Conservation (phyloP, 2,113 vertebrate species). For the Rhinoderma darwinii region DNA sequence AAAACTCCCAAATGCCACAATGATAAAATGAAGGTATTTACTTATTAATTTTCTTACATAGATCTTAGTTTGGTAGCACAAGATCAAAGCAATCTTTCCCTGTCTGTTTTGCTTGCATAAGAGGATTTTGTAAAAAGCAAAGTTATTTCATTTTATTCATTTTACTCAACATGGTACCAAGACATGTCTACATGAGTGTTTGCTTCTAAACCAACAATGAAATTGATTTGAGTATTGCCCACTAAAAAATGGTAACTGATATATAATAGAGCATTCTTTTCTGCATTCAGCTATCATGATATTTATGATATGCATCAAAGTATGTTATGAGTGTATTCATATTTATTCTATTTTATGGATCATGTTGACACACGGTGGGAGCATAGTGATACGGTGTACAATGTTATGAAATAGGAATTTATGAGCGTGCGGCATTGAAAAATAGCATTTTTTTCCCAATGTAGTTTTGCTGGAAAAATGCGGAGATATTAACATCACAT, state of each 20-base stretch:
- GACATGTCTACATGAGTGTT: neutral
- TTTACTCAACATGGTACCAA: neutral
- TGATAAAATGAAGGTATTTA: constrained; percentile 76
- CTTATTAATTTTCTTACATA: constrained; percentile 77
- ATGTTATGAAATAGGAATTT: too few species aligned
- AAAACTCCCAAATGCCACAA: constrained; percentile 75
- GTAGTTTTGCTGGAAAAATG: too few species aligned
- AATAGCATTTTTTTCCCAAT: too few species aligned
- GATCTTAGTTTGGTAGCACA: constrained; percentile 67
- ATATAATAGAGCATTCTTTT: neutral
- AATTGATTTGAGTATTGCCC: neutral
- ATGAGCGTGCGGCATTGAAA: too few species aligned
- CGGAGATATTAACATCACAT: too few species aligned
- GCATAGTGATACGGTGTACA: too few species aligned
- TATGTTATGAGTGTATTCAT: neutral
- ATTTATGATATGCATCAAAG: neutral
- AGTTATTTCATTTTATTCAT: neutral
- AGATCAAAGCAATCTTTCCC: constrained; percentile 64
- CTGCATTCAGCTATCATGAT: neutral
- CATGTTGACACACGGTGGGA: too few species aligned
- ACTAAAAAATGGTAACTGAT: neutral
- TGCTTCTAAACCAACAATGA: neutral
- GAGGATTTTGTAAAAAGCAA: constrained; percentile 38
- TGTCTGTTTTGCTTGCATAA: constrained; percentile 55
- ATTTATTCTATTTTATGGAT: neutral